These are phyloP conservation scores for Drepanosiphum platanoidis DNA, from an alignment of 2,888 invertebrate species.

Conservation along the genomic window DNA sequence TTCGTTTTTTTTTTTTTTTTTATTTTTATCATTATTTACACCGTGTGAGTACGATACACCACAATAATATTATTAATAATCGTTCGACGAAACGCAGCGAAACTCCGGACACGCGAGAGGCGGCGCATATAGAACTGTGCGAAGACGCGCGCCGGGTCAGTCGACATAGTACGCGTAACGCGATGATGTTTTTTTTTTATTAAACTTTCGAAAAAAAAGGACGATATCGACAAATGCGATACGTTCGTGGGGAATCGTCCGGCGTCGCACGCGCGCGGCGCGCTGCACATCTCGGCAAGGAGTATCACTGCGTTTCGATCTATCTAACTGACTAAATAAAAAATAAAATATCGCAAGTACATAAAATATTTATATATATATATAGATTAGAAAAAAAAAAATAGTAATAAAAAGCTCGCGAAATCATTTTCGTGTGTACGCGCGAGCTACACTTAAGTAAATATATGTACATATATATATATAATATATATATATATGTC, in stretches of 20 bases:
- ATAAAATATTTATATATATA: not conserved
- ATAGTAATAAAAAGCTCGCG: constrained; percentile 17
- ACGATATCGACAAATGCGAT: too few species aligned
- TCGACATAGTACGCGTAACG: not conserved
- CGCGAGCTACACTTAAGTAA: not conserved
- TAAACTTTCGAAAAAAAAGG: not conserved
- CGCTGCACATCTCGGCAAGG: too few species aligned
- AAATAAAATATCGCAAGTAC: not conserved
- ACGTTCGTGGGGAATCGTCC: too few species aligned
- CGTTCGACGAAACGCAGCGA: not conserved
- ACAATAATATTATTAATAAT: not conserved
- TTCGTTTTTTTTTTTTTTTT: not conserved
- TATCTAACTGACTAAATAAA: not conserved
- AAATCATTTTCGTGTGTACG: not conserved
- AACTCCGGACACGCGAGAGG: not conserved
- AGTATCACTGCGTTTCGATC: not conserved
- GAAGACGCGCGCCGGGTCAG: constrained; percentile 1
- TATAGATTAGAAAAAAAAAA: not conserved
- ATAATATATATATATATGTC: constrained; percentile 11
- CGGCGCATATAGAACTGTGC: not conserved
- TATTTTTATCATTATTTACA: too few species aligned
- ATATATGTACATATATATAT: too few species aligned
- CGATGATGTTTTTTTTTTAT: not conserved
- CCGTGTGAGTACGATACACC: not conserved
- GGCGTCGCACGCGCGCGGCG: not conserved